These are phyloP conservation scores for Drusus annulatus DNA, from an alignment of 1,140 invertebrate species.

Conservation along the genomic window DNA sequence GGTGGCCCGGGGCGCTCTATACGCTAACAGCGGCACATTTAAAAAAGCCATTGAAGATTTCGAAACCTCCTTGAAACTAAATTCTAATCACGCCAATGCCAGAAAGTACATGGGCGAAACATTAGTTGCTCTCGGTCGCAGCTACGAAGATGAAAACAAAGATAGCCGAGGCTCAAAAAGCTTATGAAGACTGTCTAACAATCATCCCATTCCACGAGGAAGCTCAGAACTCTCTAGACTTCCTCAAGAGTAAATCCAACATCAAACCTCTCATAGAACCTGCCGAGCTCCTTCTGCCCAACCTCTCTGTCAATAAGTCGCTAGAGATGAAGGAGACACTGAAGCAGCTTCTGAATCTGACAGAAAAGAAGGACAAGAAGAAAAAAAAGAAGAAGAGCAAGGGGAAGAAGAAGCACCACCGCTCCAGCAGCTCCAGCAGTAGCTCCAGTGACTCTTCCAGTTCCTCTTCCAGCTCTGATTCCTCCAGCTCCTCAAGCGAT, in stretches of 20 bases:
- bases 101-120: constrained; percentile 96
- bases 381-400: constrained; percentile 83
- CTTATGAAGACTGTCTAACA: constrained; percentile 85
- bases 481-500: constrained; percentile 69
- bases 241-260: constrained; percentile 78
- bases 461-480: constrained; percentile 77
- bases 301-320: constrained; percentile 69
- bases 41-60: constrained; percentile 96
- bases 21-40: constrained; percentile 94
- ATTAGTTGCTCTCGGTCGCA: constrained; percentile 86
- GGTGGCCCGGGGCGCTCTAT: constrained; percentile 93
- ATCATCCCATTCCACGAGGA: constrained; percentile 89
- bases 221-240: constrained; percentile 85
- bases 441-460: constrained; percentile 76
- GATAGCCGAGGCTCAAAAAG: constrained; percentile 86
- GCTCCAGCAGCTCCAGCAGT: constrained; percentile 77
- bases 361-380: constrained; percentile 78
- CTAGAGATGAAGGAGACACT: constrained; percentile 77
- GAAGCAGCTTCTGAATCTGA: constrained; percentile 74
- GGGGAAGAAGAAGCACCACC: constrained; percentile 78
- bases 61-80: constrained; percentile 89
- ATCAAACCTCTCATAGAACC: constrained; percentile 75
- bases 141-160: constrained; percentile 89
- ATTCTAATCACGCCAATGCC: constrained; percentile 93
- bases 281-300: constrained; percentile 73